These are phyloP conservation scores for Laupala kohalensis DNA, from an alignment of 1,140 invertebrate genomes.

Conservation along the genomic window DNA sequence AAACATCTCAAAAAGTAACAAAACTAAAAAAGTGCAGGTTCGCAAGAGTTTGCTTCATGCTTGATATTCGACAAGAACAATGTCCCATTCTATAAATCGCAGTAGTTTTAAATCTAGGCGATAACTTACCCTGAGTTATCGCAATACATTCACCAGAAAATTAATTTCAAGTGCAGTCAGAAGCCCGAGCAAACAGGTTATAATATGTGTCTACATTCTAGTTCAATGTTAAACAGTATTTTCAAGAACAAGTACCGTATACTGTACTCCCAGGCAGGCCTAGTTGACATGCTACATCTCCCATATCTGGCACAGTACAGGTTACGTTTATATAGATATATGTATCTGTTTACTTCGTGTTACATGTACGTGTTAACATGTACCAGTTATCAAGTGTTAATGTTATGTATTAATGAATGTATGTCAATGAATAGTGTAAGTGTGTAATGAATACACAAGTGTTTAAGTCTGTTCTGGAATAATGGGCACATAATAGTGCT, in stretches of 20 bases:
- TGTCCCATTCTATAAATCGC: constrained; percentile 7
- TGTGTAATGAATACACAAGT: not conserved
- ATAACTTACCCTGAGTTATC: not conserved
- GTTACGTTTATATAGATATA: constrained; percentile 4
- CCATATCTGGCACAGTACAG: not conserved
- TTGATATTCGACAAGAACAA: constrained; percentile 12
- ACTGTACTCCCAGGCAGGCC: constrained; percentile 9
- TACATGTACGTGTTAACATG: not conserved
- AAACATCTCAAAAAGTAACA: not conserved
- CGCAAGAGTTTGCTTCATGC: not conserved
- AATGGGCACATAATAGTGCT: not conserved
- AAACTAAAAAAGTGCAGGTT: constrained; percentile 6
- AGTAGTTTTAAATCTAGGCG: not conserved
- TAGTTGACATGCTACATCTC: not conserved
- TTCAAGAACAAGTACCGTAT: constrained; percentile 2
- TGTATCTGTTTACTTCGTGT: not conserved
- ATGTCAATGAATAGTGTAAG: not conserved
- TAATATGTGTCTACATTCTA: constrained; percentile 2
- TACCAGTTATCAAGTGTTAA: not conserved
- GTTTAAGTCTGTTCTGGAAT: not conserved
- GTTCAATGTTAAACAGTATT: constrained; percentile 4
- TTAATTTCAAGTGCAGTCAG: constrained; percentile 1
- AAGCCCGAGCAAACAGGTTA: constrained; percentile 6
- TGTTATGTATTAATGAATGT: not conserved
- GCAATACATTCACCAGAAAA: not conserved